Evolutionary conservation across 2,888 invertebrate species (phyloP).

Genomic region (Nebria salina): DNA sequence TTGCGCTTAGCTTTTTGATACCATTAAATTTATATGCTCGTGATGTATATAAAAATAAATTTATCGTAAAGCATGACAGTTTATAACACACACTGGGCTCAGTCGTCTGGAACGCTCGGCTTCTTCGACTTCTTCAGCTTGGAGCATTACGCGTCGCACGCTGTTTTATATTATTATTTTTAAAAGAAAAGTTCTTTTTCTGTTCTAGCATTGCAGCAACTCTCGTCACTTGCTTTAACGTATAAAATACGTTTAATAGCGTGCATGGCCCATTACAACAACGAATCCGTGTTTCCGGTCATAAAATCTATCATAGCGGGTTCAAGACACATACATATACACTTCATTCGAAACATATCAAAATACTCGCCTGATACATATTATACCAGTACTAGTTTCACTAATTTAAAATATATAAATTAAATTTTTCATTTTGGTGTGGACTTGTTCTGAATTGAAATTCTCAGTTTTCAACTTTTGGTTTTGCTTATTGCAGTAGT

Average conservation of each 20-base stretch:
- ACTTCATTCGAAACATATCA: neutral
- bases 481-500: neutral
- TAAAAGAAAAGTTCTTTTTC: neutral
- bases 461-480: neutral
- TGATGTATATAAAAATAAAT: neutral
- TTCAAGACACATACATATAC: neutral
- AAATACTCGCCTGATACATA: neutral
- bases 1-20: too few relatives aligned
- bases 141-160: neutral
- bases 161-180: neutral
- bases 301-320: constrained; percentile 19
- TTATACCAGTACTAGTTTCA: neutral
- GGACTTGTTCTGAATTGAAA: too few relatives aligned
- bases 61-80: neutral
- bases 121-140: neutral
- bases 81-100: neutral
- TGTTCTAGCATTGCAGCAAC: neutral
- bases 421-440: too few relatives aligned
- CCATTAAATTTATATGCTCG: too few relatives aligned
- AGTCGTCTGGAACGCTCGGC: neutral
- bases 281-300: constrained; percentile 35
- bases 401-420: neutral
- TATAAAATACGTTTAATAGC: constrained; percentile 43
- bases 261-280: constrained; percentile 36
- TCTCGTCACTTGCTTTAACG: constrained; percentile 27